Conservation (phyloP, 2,797 vertebrate genomes). For the Toxotes lorentzi region DNA sequence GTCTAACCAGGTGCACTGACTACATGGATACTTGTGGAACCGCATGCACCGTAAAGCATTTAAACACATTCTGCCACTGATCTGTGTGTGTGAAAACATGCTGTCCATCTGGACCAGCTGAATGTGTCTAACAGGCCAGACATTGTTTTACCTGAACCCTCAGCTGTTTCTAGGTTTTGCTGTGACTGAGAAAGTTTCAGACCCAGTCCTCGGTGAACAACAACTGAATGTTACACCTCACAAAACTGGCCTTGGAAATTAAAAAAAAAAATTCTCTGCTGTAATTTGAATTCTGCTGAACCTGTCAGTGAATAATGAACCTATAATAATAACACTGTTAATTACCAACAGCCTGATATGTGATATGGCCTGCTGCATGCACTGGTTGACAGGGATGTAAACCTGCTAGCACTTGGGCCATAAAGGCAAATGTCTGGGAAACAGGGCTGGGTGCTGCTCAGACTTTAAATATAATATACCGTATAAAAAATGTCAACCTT, state of each 20-base stretch:
- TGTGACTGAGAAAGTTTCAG: not conserved
- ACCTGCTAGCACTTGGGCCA: not conserved
- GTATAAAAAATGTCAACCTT: no score
- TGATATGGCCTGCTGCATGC: not conserved
- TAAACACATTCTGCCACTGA: not conserved
- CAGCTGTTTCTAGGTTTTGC: not conserved
- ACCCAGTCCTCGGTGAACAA: not conserved
- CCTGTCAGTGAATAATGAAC: not conserved
- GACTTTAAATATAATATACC: not conserved
- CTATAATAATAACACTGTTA: not conserved
- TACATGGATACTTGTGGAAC: not conserved
- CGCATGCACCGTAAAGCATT: no score
- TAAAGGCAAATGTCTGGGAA: not conserved
- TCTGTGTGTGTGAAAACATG: not conserved
- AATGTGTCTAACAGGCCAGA: not conserved
- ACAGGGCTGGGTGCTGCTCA: not conserved
- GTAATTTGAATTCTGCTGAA: no score
- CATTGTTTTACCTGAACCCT: not conserved
- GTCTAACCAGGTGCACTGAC: no score
- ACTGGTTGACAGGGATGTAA: not conserved
- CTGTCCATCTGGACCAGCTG: not conserved
- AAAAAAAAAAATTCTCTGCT: not conserved
- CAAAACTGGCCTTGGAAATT: not conserved
- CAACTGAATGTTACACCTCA: no score
- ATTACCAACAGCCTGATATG: not conserved